Base-by-base conservation (phyloP, 2,797 vertebrate species). In the Champsocephalus gunnari region DNA sequence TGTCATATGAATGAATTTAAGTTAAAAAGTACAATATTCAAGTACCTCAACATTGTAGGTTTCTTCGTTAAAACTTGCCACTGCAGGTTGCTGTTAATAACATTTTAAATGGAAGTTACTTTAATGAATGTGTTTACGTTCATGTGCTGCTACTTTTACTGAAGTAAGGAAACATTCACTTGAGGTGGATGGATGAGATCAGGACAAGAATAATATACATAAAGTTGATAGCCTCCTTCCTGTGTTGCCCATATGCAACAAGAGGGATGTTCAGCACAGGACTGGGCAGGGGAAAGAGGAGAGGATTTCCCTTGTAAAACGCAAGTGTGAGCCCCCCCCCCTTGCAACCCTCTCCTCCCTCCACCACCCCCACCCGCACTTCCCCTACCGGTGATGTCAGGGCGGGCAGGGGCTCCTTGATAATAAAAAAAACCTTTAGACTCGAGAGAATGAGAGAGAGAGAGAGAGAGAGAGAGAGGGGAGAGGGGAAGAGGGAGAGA, bases 371-470 rank as follows among this genome's bases (percentile, higher is more conserved):
- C 86, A 83, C 65, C 65, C 78, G 77, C 88, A 82, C 83, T 90
- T 88, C 85, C 84, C 77, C 82, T 87, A 54, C 82, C 68, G 75
- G 92, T 95, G 94, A 94, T 94, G 93, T 94, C 91, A 95, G 81
- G 82, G 82, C 82, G 87, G 88, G 79, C 81, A 89, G 88, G 82
- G 85, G 90, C 87, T 92, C 89, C 90, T 81, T 88, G 87, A 94
- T 90, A 59, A 66, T 38, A 38, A 38, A 41, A 86, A 91, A 80
- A 93, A 82, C 70, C 87, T 89, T 90, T 92, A 83, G 90, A 92
- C 76, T 73, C n/a, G 28, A 73, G 75, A 87, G 68, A 82, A 66
- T 50, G 71, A 71, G 84, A 71, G 66, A 72, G 76, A 74, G 67
- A 69, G 71, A 69, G 72, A 61, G 66, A 73, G 78, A 59, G 58